phyloP scores from a whole-genome alignment of 1,140 invertebrate genomes.

The Zaprionus africanus region DNA sequence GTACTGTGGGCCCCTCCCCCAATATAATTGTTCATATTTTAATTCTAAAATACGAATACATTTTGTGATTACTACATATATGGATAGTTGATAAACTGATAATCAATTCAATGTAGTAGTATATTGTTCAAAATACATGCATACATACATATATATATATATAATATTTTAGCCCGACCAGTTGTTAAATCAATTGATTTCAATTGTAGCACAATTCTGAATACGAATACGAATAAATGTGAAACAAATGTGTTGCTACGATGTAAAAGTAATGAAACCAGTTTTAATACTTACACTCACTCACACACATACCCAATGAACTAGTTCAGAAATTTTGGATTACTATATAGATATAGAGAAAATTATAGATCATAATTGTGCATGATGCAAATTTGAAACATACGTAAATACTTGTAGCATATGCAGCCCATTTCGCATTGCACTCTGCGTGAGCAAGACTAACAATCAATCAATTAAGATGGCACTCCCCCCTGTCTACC shows the following conservation, averaged over 20 bases:
- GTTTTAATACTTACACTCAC: conserved; percentile 4
- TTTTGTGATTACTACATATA: conserved; percentile 39
- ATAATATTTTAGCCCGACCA: conserved; percentile 28
- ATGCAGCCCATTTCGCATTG: background rate
- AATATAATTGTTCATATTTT: conserved; percentile 37
- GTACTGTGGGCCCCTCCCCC: background rate
- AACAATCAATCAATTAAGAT: conserved; percentile 9
- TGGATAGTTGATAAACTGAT: conserved; percentile 35
- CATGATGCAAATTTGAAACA: conserved; percentile 6
- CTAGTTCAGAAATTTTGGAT: background rate
- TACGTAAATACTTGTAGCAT: conserved; percentile 25
- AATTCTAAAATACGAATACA: conserved; percentile 49
- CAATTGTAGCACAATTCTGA: conserved; percentile 42
- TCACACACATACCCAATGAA: background rate
- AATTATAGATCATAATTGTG: conserved; percentile 4
- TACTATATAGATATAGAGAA: conserved; percentile 4
- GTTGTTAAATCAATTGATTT: conserved; percentile 32
- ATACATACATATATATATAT: conserved; percentile 11
- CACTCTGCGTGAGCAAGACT: background rate
- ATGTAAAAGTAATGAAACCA: conserved; percentile 8
- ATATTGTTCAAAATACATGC: conserved; percentile 20
- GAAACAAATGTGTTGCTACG: conserved; percentile 15
- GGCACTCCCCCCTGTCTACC: background rate
- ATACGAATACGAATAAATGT: conserved; percentile 16
- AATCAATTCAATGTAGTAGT: conserved; percentile 25